Percentiles rank a stretch among this genome's conserved stretches.
Evolutionary conservation across 2,888 invertebrate species (phyloP).

Genomic region (Coecobrya sp.): DNA sequence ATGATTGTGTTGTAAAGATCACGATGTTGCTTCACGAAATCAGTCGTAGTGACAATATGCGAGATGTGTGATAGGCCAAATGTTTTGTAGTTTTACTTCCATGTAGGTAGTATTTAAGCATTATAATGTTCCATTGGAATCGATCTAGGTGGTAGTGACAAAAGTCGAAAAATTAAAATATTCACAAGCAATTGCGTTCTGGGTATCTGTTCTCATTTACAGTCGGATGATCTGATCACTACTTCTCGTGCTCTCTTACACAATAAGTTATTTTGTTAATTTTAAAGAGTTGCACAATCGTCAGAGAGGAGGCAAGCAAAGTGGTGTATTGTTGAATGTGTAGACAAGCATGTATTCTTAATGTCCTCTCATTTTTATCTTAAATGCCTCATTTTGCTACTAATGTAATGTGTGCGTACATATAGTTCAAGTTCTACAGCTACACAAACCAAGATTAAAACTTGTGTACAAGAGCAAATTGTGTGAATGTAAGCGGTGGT

Average conservation of each 20-base stretch:
- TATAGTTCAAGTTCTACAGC: not conserved
- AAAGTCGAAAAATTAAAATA: not conserved
- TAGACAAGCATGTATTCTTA: not conserved
- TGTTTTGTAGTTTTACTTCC: not conserved
- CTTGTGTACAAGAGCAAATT: not conserved
- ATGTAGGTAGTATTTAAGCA: too few relatives aligned
- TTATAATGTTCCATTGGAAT: not conserved
- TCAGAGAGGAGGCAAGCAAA: too few relatives aligned
- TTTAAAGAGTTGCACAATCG: conserved; percentile 17
- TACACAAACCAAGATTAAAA: not conserved
- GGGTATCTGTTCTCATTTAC: conserved; percentile 23
- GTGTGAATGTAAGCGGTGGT: conserved; percentile 1
- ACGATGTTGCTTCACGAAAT: not conserved
- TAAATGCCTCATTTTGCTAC: conserved; percentile 13
- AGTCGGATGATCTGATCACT: not conserved
- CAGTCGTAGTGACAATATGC: not conserved
- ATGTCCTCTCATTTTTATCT: conserved; percentile 54
- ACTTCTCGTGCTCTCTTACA: not conserved
- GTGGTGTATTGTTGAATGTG: not conserved
- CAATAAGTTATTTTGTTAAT: conserved; percentile 20
- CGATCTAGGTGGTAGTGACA: not conserved
- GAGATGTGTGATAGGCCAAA: not conserved
- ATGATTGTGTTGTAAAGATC: conserved; percentile 4
- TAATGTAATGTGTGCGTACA: not conserved
- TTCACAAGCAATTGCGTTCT: not conserved